These are phyloP conservation scores for Bungarus multicinctus DNA, from an alignment of 2,113 vertebrate species.

Conservation along the genomic window DNA sequence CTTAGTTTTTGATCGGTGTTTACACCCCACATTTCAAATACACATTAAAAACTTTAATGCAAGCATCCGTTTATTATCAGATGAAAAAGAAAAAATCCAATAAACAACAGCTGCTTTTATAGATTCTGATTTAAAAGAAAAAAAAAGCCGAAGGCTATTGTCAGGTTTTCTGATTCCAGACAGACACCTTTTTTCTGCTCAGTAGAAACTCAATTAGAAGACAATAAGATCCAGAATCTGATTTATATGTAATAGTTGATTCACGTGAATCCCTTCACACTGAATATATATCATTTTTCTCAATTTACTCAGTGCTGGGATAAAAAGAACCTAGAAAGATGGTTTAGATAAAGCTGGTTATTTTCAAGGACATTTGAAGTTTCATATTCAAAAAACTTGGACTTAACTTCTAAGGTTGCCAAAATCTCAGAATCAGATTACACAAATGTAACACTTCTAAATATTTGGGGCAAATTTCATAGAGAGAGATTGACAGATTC, in stretches of 20 bases:
- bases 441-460: background rate
- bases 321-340: background rate
- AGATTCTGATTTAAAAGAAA: background rate
- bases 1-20: background rate
- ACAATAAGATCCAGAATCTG: conserved; percentile 15
- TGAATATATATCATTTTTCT: background rate
- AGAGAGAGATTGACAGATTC: background rate
- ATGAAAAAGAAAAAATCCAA: conserved; percentile 32
- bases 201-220: conserved; percentile 31
- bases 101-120: conserved; percentile 23
- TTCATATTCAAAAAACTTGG: background rate
- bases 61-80: conserved; percentile 28
- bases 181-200: background rate
- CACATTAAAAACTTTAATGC: conserved; percentile 29
- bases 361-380: background rate
- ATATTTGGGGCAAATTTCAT: background rate
- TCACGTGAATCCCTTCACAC: background rate
- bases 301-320: background rate
- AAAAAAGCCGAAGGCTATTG: conserved; percentile 16
- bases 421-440: background rate
- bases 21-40: background rate
- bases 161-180: conserved; percentile 21
- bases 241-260: background rate
- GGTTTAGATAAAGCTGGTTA: background rate
- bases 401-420: background rate